Conservation (phyloP, 2,113 vertebrate genomes). For the Oriolus oriolus region DNA sequence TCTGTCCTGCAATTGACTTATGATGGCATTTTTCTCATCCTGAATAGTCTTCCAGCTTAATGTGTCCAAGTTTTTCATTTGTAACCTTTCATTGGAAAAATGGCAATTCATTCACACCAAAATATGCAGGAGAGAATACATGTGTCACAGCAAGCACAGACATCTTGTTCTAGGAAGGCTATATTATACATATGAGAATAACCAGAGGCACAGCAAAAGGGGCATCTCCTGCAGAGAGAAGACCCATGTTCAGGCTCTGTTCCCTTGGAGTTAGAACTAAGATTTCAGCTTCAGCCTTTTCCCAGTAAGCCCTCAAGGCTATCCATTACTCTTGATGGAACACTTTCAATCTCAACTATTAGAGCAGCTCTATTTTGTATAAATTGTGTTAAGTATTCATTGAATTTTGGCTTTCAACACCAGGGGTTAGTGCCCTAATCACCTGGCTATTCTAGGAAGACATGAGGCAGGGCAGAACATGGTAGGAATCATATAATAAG, state of each 20-base stretch:
- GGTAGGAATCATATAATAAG: background rate
- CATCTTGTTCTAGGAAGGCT: background rate
- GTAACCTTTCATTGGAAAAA: background rate
- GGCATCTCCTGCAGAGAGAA: background rate
- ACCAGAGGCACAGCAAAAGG: background rate
- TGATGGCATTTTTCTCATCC: background rate
- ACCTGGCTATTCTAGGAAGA: conserved; percentile 27
- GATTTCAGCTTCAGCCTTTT: conserved; percentile 15
- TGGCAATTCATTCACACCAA: background rate
- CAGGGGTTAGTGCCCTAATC: conserved; percentile 43
- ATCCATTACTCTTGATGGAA: conserved; percentile 63
- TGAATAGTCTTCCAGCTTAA: background rate
- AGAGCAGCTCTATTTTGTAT: conserved; percentile 47
- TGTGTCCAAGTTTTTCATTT: background rate
- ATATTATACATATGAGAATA: background rate
- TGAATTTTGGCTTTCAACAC: conserved; percentile 51
- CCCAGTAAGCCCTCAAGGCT: conserved; percentile 59
- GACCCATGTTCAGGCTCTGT: background rate
- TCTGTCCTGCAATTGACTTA: background rate
- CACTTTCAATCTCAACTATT: conserved; percentile 57
- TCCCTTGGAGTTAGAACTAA: background rate
- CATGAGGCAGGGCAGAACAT: background rate
- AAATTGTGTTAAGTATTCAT: conserved; percentile 64
- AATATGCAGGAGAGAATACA: background rate
- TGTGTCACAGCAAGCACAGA: background rate